These are phyloP conservation scores for Marisa cornuarietis DNA, from an alignment of 1,140 invertebrate species.

Conservation along the genomic window DNA sequence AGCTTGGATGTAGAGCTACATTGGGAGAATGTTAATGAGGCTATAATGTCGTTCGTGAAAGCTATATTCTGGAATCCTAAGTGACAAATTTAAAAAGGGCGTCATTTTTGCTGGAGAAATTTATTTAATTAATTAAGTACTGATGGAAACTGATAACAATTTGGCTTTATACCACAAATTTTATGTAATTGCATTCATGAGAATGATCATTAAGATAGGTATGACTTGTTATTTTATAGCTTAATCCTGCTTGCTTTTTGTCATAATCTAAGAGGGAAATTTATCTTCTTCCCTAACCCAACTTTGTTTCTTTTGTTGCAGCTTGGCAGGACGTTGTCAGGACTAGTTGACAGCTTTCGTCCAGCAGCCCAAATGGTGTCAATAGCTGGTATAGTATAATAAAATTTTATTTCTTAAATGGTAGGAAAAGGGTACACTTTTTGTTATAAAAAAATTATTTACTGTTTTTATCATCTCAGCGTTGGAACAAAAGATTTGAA, in stretches of 20 bases:
- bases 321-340: constrained; percentile 82
- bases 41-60: too few species aligned
- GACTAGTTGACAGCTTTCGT: constrained; percentile 91
- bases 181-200: too few species aligned
- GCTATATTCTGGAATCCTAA: too few species aligned
- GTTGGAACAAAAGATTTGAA: too few species aligned
- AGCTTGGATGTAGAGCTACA: too few species aligned
- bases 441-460: neutral
- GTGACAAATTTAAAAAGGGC: too few species aligned
- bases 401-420: neutral
- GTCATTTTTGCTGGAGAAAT: too few species aligned
- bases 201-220: too few species aligned
- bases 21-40: too few species aligned
- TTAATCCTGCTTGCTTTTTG: neutral
- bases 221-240: neutral
- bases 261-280: neutral
- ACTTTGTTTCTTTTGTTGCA: neutral
- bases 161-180: too few species aligned
- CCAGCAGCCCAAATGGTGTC: constrained; percentile 94
- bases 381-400: constrained; percentile 73
- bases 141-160: too few species aligned
- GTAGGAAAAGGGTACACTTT: neutral
- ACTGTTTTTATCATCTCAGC: neutral
- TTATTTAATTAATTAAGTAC: too few species aligned
- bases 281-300: neutral